Percentiles rank a stretch among this genome's conserved stretches.
phyloP scores from a whole-genome alignment of 2,797 vertebrate genomes.

The Danio albolineatus region DNA sequence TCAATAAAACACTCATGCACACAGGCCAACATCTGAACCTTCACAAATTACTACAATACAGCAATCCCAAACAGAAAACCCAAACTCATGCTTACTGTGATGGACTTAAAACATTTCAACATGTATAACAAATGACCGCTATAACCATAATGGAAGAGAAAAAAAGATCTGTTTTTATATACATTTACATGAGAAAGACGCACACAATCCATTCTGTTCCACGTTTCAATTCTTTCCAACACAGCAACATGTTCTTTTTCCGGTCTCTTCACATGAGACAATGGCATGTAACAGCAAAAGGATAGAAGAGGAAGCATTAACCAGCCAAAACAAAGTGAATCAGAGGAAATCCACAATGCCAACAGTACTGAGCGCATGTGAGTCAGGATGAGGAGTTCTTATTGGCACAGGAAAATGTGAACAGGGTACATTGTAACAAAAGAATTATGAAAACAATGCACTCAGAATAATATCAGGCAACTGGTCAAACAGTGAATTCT shows the following conservation, averaged over 20 bases:
- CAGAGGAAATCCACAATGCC: constrained; percentile 36
- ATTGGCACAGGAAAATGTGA: constrained; percentile 49
- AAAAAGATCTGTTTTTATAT: neutral
- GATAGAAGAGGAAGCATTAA: constrained; percentile 44
- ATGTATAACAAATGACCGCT: neutral
- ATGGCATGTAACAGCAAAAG: constrained; percentile 28
- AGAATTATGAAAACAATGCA: constrained; percentile 36
- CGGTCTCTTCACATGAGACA: neutral
- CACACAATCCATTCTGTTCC: neutral
- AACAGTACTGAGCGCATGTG: constrained; percentile 8
- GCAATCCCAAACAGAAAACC: constrained; percentile 11
- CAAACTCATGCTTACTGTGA: neutral
- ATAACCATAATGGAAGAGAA: constrained; percentile 2
- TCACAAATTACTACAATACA: neutral
- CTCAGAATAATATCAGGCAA: constrained; percentile 25
- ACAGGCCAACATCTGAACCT: neutral
- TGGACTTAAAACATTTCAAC: neutral
- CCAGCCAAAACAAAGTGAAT: constrained; percentile 40
- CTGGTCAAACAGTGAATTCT: constrained; percentile 13
- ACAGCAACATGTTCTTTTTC: neutral
- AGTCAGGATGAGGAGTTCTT: constrained; percentile 46
- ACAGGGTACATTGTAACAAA: constrained; percentile 50
- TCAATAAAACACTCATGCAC: neutral
- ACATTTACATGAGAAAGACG: neutral
- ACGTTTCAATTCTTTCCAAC: neutral